These are phyloP conservation scores for Radopholus similis DNA, from an alignment of 1,140 invertebrate species.

Conservation along the genomic window DNA sequence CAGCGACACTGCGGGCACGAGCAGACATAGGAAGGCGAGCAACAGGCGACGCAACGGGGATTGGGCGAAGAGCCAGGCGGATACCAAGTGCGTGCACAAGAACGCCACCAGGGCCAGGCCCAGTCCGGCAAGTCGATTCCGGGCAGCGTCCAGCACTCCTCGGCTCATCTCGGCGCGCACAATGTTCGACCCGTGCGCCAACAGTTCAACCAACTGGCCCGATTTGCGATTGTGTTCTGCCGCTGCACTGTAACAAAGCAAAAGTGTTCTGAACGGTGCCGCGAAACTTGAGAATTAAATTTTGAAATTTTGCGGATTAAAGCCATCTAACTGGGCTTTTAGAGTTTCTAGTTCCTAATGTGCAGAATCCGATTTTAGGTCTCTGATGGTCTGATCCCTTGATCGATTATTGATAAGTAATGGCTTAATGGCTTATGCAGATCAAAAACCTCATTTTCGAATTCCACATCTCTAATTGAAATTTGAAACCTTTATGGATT, in stretches of 20 bases:
- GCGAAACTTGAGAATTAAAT: too few species aligned
- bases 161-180: conserved; percentile 29
- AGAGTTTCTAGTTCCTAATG: too few species aligned
- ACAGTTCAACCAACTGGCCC: conserved; percentile 12
- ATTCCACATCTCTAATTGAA: too few species aligned
- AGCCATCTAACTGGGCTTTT: too few species aligned
- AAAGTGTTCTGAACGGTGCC: too few species aligned
- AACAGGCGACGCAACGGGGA: conserved; percentile 13
- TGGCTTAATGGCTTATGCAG: too few species aligned
- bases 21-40: conserved; percentile 21
- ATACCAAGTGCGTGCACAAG: conserved; percentile 24
- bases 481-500: background rate
- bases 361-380: too few species aligned
- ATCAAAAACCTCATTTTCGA: too few species aligned
- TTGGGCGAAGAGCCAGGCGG: conserved; percentile 25
- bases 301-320: too few species aligned
- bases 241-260: too few species aligned
- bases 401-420: too few species aligned
- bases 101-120: conserved; percentile 23
- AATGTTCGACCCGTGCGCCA: conserved; percentile 33
- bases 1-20: conserved; percentile 19
- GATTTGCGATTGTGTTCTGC: conserved; percentile 31
- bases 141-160: conserved; percentile 19
- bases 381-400: too few species aligned
- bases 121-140: conserved; percentile 7